A percentile compares a stretch with the other conserved stretches of the same genome.
phyloP scores from a whole-genome alignment of 2,797 vertebrate species.

The Agapornis canus region DNA sequence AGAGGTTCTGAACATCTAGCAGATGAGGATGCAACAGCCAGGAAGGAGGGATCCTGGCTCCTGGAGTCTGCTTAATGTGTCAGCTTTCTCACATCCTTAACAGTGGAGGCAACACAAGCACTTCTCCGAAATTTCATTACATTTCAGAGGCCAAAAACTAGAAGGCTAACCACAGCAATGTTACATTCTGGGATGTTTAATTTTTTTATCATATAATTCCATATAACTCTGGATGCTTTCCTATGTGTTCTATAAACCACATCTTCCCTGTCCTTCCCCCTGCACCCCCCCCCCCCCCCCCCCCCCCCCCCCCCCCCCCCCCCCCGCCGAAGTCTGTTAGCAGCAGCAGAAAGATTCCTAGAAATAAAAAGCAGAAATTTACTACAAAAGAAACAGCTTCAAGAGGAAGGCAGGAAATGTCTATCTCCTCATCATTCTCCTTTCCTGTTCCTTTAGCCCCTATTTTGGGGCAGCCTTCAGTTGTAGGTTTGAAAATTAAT shows the following conservation, averaged over 20 bases:
- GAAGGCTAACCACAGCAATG: neutral
- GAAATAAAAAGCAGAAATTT: neutral
- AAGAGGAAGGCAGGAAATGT: neutral
- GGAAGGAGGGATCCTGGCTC: neutral
- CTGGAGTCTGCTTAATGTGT: fast-evolving
- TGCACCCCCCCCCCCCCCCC: too few relatives aligned
- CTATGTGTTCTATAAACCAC: neutral
- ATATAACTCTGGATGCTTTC: neutral
- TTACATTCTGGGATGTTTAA: fast-evolving
- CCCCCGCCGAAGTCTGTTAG: neutral
- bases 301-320: too few relatives aligned
- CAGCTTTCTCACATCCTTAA: neutral
- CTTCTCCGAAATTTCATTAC: neutral
- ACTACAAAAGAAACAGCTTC: neutral
- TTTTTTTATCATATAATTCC: neutral
- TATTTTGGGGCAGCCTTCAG: neutral
- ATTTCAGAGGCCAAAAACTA: neutral
- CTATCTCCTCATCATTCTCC: fast-evolving
- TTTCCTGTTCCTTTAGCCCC: neutral
- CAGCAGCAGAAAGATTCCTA: neutral
- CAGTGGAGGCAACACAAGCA: fast-evolving
- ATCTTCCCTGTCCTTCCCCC: neutral
- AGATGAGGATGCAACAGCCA: neutral
- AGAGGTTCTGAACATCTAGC: fast-evolving
- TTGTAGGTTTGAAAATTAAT: neutral